These are phyloP conservation scores for Leguminivora glycinivorella DNA, from an alignment of 1,140 invertebrate genomes.

Conservation along the genomic window DNA sequence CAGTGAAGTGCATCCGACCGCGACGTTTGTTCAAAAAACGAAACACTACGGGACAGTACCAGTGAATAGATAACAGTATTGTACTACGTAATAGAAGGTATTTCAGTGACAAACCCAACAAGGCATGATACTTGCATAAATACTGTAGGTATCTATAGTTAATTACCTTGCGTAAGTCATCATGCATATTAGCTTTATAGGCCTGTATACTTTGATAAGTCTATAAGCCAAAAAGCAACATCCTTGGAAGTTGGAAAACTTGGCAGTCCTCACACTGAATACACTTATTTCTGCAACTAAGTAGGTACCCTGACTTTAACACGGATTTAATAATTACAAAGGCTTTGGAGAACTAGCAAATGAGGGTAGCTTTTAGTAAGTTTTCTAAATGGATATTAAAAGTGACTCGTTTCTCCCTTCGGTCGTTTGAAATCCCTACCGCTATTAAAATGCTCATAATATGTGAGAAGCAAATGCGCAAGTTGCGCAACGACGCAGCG, in stretches of 20 bases:
- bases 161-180: too few species aligned
- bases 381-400: not conserved
- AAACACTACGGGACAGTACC: not conserved
- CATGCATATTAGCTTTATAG: too few species aligned
- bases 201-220: too few species aligned
- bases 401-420: not conserved
- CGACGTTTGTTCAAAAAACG: conserved; percentile 17
- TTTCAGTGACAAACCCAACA: not conserved
- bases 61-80: not conserved
- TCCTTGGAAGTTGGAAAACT: too few species aligned
- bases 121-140: not conserved
- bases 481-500: not conserved
- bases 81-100: not conserved
- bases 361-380: conserved; percentile 14
- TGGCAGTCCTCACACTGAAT: too few species aligned
- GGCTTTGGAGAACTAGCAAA: not conserved
- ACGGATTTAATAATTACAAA: not conserved
- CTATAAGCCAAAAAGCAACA: too few species aligned
- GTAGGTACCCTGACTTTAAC: not conserved
- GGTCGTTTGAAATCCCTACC: not conserved
- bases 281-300: too few species aligned
- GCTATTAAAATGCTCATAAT: not conserved
- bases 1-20: conserved; percentile 13
- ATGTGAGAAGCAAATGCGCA: not conserved
- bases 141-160: too few species aligned